phyloP scores from a whole-genome alignment of 2,113 vertebrate genomes.

The Mus musculus region GRCm39 chr17:75496501-75497000 shows the following conservation, averaged over 20 bases:
- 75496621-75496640: conserved; percentile 31
- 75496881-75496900: background rate
- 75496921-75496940: background rate
- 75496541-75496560: background rate
- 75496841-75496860: background rate
- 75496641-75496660: conserved; percentile 49
- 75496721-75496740: background rate
- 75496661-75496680: conserved; percentile 34
- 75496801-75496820: background rate
- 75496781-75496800: background rate
- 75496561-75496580: conserved; percentile 42
- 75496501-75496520: background rate
- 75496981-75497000: conserved; percentile 67
- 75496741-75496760: background rate
- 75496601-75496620: conserved; percentile 20
- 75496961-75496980: conserved; percentile 31
- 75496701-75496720: background rate
- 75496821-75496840: background rate
- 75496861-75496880: background rate
- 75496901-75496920: conserved; percentile 6
- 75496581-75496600: conserved; percentile 20
- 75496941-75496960: background rate
- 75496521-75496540: background rate
- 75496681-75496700: conserved; percentile 20
- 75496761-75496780: background rate